Evolutionary conservation across 2,888 invertebrate genomes (phyloP).

Genomic region (Spodoptera picta): DNA sequence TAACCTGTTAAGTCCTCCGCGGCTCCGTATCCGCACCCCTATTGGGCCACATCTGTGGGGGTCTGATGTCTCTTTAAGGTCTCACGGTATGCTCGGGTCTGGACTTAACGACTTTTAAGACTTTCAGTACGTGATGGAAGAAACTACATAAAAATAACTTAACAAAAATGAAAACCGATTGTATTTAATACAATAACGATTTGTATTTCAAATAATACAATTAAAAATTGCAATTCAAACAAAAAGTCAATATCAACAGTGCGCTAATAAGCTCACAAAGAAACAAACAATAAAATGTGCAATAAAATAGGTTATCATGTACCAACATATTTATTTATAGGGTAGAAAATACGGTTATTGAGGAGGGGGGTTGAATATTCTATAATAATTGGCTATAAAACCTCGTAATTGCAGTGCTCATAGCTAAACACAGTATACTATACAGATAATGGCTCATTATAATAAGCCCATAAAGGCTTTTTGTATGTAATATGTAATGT

Average conservation of each 20-base stretch:
- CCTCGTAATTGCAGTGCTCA: conserved; percentile 56
- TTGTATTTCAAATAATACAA: neutral
- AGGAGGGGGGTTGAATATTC: conserved; percentile 59
- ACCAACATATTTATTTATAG: conserved; percentile 48
- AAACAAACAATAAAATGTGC: conserved; percentile 23
- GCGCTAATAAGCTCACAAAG: conserved; percentile 5
- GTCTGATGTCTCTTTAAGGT: no score
- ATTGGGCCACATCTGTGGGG: no score
- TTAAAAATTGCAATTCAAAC: neutral
- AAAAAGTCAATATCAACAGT: conserved; percentile 2
- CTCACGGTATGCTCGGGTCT: no score
- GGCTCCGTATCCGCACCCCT: no score
- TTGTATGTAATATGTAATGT: no score
- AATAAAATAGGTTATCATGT: conserved; percentile 48
- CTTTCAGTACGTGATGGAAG: no score
- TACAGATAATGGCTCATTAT: conserved; percentile 19
- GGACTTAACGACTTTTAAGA: no score
- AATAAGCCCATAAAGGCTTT: no score
- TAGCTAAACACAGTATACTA: conserved; percentile 44
- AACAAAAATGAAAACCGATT: no score
- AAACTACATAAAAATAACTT: no score
- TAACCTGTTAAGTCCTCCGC: no score
- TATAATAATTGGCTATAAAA: conserved; percentile 77
- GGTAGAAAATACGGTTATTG: conserved; percentile 41
- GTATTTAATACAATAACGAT: no score